Conservation (phyloP, 2,113 vertebrate species). For the Anguilla rostrata region DNA sequence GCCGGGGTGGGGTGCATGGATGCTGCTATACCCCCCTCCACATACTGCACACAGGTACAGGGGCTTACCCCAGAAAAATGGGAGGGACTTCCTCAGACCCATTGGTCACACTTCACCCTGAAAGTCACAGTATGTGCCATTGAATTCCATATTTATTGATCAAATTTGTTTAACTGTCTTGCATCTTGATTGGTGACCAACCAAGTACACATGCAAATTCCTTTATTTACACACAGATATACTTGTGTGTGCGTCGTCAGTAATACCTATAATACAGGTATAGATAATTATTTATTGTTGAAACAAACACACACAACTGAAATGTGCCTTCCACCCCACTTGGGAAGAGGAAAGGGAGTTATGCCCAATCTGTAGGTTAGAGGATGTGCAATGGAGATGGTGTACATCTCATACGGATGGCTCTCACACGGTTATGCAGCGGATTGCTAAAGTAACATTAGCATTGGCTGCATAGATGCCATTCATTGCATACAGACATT, state of each 20-base stretch:
- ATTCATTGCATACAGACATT: too few species aligned
- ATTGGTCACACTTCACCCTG: not conserved
- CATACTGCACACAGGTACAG: not conserved
- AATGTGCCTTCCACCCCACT: not conserved
- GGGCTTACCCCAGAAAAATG: too few species aligned
- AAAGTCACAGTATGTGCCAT: conserved; percentile 1
- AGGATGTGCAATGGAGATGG: too few species aligned
- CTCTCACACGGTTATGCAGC: too few species aligned
- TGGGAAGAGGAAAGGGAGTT: not conserved
- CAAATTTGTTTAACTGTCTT: too few species aligned
- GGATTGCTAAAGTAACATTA: too few species aligned
- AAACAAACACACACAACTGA: not conserved
- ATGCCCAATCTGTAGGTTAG: not conserved
- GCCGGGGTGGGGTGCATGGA: conserved; percentile 16
- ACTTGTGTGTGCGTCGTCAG: not conserved
- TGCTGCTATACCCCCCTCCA: not conserved
- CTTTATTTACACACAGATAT: too few species aligned
- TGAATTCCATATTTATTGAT: not conserved
- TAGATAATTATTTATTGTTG: too few species aligned
- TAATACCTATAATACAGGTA: not conserved
- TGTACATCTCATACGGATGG: too few species aligned
- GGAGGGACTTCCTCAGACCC: not conserved
- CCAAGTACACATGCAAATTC: too few species aligned
- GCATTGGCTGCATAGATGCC: too few species aligned
- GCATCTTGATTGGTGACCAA: too few species aligned